Percentiles rank a stretch among this genome's conserved stretches.
Conservation (phyloP, 2,797 vertebrate genomes). For the Anomalospiza imberbis region DNA sequence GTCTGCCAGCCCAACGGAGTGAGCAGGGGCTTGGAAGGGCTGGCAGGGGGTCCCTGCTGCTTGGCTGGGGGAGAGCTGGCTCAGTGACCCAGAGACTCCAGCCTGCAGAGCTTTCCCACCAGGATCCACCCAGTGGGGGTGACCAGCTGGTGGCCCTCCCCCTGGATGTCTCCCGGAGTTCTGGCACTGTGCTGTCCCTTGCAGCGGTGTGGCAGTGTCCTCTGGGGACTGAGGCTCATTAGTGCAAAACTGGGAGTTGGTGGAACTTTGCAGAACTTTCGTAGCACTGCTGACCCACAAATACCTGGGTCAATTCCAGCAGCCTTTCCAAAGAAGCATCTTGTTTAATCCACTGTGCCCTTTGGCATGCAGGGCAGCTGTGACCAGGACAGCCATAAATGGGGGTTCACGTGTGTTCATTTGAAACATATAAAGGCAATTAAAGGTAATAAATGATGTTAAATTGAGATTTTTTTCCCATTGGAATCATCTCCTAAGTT, state of each 20-base stretch:
- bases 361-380: background rate
- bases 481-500: background rate
- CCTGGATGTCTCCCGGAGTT: too few relatives aligned
- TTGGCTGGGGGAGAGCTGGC: background rate
- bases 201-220: fast-evolving
- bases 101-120: background rate
- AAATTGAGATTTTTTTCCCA: background rate
- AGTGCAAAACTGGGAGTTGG: background rate
- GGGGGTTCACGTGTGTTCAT: background rate
- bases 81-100: background rate
- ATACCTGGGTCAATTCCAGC: background rate
- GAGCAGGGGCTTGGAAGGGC: background rate
- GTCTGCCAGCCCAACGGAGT: fast-evolving
- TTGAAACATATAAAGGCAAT: background rate
- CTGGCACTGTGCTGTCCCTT: background rate
- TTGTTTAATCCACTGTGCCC: background rate
- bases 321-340: background rate
- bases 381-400: fast-evolving
- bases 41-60: fast-evolving
- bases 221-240: background rate
- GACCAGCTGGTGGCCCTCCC: background rate
- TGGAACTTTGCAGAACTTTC: background rate
- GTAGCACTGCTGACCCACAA: fast-evolving
- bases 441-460: background rate
- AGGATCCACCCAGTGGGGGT: background rate